Evolutionary conservation across 2,888 invertebrate species (phyloP), one percentile per base, ranked within the genome.

Genomic region (Philaethria dido): DNA sequence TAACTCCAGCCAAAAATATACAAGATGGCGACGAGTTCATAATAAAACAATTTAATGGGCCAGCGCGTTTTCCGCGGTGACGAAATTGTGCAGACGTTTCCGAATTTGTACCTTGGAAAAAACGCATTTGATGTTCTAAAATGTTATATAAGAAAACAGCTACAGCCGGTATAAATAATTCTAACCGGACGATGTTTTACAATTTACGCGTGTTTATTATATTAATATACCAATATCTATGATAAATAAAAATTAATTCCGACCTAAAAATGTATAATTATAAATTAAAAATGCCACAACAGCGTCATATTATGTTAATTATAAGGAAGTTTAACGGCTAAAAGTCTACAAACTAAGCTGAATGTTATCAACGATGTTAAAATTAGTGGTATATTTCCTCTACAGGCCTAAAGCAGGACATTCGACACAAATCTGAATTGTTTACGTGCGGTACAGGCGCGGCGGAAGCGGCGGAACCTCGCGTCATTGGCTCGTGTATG

Each of bases 21-120:
- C 86, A 87, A 89, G 87, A 92, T 90, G 92, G 92, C 92, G 92
- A 86, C 91, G 88, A 82, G 89, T 92, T 89, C 91, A 91, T 92
- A 92, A 92, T 92, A 92, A 92, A 92, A 92, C 92, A 90, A 92
- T 92, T 92, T 92, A 92, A 92, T 92, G 92, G 92, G 91, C 92
- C 91, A 90, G 87, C 91, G 88, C 91, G 90, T 86, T 92, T 92
- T 89, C 92, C 92, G 91, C 86, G 89, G 90, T 92, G 92, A 91
- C 90, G 92, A 92, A 92, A 92, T 85, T 81, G 86, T 89, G 88
- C 87, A 87, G 87, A 87, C 90, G 89, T 88, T 88, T 87, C 84
- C 83, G 80, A 78, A 85, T 89, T 92, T 59, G 33, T 33, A 42
- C 29, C 48, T 44, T 22, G 20, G 42, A 57, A 57, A 22, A 52